phyloP scores from a whole-genome alignment of 2,888 invertebrate genomes.

The Urechis unicinctus region DNA sequence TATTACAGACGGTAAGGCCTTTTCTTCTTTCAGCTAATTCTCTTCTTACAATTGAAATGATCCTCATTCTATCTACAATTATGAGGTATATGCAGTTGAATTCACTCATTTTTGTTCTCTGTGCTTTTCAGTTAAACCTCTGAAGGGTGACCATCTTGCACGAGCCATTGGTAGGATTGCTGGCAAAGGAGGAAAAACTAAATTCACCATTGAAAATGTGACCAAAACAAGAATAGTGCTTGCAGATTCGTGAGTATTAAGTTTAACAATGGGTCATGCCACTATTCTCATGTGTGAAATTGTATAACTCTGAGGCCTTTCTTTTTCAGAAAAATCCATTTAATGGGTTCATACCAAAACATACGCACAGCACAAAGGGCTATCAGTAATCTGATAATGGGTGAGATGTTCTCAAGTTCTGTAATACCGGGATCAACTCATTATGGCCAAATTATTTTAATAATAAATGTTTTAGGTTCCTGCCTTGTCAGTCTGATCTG shows the following conservation, averaged over 20 bases:
- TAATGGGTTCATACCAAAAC: slow-evolving; percentile 94
- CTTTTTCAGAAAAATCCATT: slow-evolving; percentile 74
- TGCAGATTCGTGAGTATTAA: slow-evolving; percentile 63
- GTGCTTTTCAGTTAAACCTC: slow-evolving; percentile 67
- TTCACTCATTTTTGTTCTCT: neutral
- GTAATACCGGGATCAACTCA: too few relatives aligned
- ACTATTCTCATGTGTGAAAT: neutral
- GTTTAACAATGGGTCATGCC: neutral
- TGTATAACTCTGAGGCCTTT: neutral
- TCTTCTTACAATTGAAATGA: neutral
- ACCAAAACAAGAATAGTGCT: slow-evolving; percentile 96
- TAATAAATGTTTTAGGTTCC: neutral
- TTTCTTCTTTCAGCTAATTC: neutral
- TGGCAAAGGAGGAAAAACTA: slow-evolving; percentile 93
- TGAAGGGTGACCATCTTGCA: slow-evolving; percentile 90
- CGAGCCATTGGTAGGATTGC: slow-evolving; percentile 96
- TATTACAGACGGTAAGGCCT: slow-evolving; percentile 67
- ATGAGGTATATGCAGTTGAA: too few relatives aligned
- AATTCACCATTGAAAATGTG: slow-evolving; percentile 97
- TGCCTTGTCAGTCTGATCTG: neutral
- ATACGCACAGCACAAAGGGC: slow-evolving; percentile 89
- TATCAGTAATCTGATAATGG: slow-evolving; percentile 92
- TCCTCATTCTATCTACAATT: too few relatives aligned
- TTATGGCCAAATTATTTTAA: too few relatives aligned
- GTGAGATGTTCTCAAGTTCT: slow-evolving; percentile 34